Conservation (phyloP, 2,113 vertebrate species). For the Siniperca chuatsi region DNA sequence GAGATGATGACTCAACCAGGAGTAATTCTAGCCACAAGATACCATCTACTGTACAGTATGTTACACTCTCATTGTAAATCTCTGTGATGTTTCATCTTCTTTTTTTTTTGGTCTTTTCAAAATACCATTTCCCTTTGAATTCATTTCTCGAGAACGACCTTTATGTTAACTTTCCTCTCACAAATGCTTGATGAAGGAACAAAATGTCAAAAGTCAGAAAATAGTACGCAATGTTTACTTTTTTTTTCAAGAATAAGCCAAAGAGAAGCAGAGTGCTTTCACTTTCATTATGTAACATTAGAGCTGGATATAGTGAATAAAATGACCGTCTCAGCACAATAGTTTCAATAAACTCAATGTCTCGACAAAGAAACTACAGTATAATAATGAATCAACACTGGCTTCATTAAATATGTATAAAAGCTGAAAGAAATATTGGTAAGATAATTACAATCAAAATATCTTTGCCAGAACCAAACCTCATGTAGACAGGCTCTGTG, state of each 20-base stretch:
- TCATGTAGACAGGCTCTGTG: background rate
- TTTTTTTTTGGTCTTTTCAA: conserved; percentile 14
- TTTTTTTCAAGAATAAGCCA: background rate
- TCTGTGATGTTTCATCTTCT: background rate
- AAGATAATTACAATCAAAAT: background rate
- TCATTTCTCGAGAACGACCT: conserved; percentile 44
- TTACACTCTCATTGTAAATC: conserved; percentile 8
- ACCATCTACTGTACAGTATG: conserved; percentile 15
- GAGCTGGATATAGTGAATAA: conserved; percentile 19
- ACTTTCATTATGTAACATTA: conserved; percentile 38
- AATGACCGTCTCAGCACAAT: background rate
- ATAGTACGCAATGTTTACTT: background rate
- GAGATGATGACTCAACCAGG: conserved; percentile 53
- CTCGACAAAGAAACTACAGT: background rate
- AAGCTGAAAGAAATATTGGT: background rate
- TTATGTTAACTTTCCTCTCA: conserved; percentile 34
- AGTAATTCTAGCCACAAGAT: conserved; percentile 34
- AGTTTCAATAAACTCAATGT: background rate
- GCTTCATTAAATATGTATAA: background rate
- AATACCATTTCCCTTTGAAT: conserved; percentile 24
- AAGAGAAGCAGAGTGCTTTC: conserved; percentile 32
- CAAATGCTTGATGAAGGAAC: conserved; percentile 34
- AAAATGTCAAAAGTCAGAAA: conserved; percentile 59
- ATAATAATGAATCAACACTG: background rate
- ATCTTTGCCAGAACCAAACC: background rate